Evolutionary conservation across 2,113 vertebrate genomes (phyloP), one percentile per base, ranked within the genome.

Genomic region (Phylloscopus trochilus): DNA sequence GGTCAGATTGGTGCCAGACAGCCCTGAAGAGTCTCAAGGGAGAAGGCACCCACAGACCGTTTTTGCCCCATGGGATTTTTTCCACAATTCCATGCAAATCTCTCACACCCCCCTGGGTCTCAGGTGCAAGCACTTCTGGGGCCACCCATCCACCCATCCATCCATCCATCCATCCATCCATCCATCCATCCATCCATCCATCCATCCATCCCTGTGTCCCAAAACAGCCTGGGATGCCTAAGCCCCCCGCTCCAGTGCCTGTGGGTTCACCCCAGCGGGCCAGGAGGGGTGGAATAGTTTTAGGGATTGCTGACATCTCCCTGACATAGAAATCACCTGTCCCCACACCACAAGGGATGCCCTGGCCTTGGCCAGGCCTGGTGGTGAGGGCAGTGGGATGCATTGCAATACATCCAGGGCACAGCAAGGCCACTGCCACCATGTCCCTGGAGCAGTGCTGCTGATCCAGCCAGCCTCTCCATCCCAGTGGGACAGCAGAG

Each of bases 251-350:
- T 60, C 30, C 33, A 9, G 5, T 17, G n/a, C 8, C 72, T 20
- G 3, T 0, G 0, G 44, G 22, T 8, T 81, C 59, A 46, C 6
- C 22, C 15, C 2, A 0, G 37, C 13, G 73, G 52, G 33, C 30
- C 2, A 3, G 11, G 33, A 77, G 26, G 26, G 43, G 22, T 63
- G 35, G 30, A 28, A 28, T 9, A 3, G 10, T 83, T 80, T 47
- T 0, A 41, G 52, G 56, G 43, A 33, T 51, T 37, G 11, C 79
- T 90, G 35, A 58, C n/a, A 43, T 23, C 30, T 7, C 56, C 30
- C 52, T 39, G 53, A 7, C 3, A 4, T 8, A 46, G 51, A 72
- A 88, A 6, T 19, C 63, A 39, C 26, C 28, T 3, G 3, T 44
- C 30, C 13, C 23, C 2, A 4, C 27, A 52, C 28, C 55, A n/a